These are phyloP conservation scores for Balanococcus diminutus DNA, from an alignment of 2,888 invertebrate species.

Conservation along the genomic window DNA sequence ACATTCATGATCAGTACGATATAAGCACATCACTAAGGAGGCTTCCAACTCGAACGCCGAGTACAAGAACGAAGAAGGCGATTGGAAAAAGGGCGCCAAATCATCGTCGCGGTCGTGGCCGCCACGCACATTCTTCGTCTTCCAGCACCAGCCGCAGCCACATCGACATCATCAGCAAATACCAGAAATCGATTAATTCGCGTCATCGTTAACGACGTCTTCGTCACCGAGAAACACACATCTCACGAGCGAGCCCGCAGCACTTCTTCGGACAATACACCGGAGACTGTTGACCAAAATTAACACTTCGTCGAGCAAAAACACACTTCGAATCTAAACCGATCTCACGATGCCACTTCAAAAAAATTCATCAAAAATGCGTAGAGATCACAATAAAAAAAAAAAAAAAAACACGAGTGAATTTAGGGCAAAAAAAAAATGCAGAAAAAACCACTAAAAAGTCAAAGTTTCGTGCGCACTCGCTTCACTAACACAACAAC, in stretches of 20 bases:
- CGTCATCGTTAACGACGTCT: background rate
- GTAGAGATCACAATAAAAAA: too few relatives aligned
- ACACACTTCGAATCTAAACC: too few relatives aligned
- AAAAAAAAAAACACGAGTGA: too few relatives aligned
- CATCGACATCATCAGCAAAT: background rate
- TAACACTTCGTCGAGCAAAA: background rate
- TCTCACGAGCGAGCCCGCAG: background rate
- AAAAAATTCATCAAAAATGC: too few relatives aligned
- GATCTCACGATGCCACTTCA: too few relatives aligned
- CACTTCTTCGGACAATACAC: background rate
- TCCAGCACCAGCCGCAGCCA: background rate
- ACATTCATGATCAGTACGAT: background rate
- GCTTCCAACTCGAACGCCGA: background rate
- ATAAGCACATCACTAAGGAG: background rate
- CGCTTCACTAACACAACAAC: background rate
- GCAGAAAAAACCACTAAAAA: background rate
- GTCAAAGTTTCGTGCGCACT: background rate
- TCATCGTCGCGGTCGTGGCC: background rate
- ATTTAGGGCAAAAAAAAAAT: too few relatives aligned
- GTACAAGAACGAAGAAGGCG: background rate
- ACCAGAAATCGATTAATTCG: background rate
- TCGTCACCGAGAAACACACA: background rate
- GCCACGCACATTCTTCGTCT: background rate
- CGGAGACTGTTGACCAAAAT: background rate
- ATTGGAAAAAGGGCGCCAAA: background rate